Conservation (phyloP, 2,797 vertebrate genomes). For the Brachyalestes nurse region DNA sequence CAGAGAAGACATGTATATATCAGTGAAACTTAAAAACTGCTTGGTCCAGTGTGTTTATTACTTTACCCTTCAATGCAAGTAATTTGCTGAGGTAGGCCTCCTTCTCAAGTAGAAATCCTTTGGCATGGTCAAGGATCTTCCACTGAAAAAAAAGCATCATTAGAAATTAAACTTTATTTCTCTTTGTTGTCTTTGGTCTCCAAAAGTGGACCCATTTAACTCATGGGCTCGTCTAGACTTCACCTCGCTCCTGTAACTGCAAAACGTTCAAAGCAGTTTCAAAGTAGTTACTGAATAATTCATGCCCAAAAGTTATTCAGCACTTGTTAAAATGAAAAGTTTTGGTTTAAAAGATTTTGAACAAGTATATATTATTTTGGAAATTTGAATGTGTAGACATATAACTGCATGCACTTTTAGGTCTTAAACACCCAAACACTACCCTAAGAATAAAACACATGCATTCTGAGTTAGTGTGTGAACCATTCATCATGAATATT, state of each 20-base stretch:
- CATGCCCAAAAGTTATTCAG: too few relatives aligned
- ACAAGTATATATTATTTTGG: too few relatives aligned
- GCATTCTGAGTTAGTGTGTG: too few relatives aligned
- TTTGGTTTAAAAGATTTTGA: too few relatives aligned
- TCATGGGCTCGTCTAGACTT: neutral
- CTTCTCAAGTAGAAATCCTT: constrained; percentile 77
- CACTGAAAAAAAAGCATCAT: constrained; percentile 66
- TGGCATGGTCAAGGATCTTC: constrained; percentile 81
- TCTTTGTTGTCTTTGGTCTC: neutral
- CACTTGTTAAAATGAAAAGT: too few relatives aligned
- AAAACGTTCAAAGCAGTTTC: neutral
- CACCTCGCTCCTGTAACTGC: neutral
- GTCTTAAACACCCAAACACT: neutral
- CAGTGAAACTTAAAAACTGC: too few relatives aligned
- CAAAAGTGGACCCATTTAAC: too few relatives aligned
- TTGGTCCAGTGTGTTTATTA: neutral
- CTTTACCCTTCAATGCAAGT: constrained; percentile 80
- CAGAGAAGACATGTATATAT: neutral
- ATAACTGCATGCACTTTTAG: neutral
- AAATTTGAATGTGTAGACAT: neutral
- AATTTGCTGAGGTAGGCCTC: constrained; percentile 77
- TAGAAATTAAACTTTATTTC: neutral
- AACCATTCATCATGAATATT: too few relatives aligned
- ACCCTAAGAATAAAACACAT: too few relatives aligned
- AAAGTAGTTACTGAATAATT: neutral